Base-by-base conservation (phyloP, 2,888 invertebrate species). In the Hermaeophaga mercurialis region DNA sequence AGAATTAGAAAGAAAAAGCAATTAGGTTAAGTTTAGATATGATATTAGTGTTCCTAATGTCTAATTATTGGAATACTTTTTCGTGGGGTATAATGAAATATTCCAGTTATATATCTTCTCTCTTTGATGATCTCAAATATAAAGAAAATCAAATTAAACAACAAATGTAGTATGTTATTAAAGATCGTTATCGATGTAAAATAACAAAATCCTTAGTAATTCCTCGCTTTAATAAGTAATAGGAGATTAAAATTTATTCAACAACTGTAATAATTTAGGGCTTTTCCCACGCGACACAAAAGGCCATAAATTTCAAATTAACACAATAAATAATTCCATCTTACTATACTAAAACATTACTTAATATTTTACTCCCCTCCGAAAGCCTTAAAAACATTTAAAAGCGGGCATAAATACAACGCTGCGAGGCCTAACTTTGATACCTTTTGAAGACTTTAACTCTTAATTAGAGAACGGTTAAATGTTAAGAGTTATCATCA, bases 381-480 rank as follows among this genome's bases (percentile, higher is more conserved):
- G n/a, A 34, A 47, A 34, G 33, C 31, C 34, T 22, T 34, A 24
- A 28, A 39, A 38, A 22, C 49, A 24, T 34, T 36, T 49, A 39
- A 36, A 15, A 49, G 39, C 18, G 17, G 39, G 26, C 18, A 49
- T 39, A 15, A 48, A 12, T 19, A 24, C 36, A 14, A 36, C 15
- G 22, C n/a, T 28, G 26, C 26, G 24, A 39, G 39, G 43, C 33
- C 34, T 22, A 54, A 46, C 36, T 18, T 24, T 46, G 38, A 46
- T 46, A 31, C 19, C 39, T 46, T 36, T 38, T 38, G 19, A 55
- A 12, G 14, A 15, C 34, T 49, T 55, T 48, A 48, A 48, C 9
- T 55, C 34, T 48, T 47, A 36, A 43, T 44, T 49, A 43, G 33
- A 36, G 24, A 31, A 36, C 55, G 46, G 44, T 55, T 28, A 55